phyloP scores from a whole-genome alignment of 2,888 invertebrate species.

The Macrosiphum euphorbiae region DNA sequence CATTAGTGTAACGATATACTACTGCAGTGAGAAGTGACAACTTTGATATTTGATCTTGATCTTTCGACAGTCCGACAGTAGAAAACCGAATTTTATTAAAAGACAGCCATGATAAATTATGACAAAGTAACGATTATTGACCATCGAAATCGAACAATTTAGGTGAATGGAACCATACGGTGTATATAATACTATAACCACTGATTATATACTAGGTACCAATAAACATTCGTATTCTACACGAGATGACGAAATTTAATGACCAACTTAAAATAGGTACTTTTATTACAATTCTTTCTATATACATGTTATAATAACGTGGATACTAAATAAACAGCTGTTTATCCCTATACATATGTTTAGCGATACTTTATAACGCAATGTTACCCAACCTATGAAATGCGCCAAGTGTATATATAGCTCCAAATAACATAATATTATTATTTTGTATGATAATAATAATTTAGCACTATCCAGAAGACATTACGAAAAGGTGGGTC shows the following conservation, averaged over 20 bases:
- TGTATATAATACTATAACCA: background rate
- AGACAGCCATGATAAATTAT: background rate
- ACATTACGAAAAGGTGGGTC: background rate
- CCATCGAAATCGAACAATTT: background rate
- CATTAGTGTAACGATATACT: no score
- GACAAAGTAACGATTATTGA: background rate
- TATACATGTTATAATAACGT: background rate
- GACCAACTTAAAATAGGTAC: background rate
- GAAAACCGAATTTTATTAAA: background rate
- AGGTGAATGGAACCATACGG: background rate
- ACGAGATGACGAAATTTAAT: background rate
- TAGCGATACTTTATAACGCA: background rate
- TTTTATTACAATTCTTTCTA: background rate
- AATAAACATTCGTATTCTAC: background rate
- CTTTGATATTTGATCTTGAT: background rate
- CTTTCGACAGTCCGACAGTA: background rate
- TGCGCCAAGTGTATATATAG: background rate
- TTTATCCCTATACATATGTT: background rate
- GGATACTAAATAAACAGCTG: background rate
- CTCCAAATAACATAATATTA: background rate
- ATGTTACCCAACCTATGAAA: background rate
- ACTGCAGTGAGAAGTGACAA: background rate
- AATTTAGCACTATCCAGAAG: background rate
- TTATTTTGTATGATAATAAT: background rate
- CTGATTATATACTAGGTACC: background rate